A percentile compares a stretch with the other conserved stretches of the same genome.
Conservation (phyloP, 2,113 vertebrate species). For the Brachyistius frenatus region DNA sequence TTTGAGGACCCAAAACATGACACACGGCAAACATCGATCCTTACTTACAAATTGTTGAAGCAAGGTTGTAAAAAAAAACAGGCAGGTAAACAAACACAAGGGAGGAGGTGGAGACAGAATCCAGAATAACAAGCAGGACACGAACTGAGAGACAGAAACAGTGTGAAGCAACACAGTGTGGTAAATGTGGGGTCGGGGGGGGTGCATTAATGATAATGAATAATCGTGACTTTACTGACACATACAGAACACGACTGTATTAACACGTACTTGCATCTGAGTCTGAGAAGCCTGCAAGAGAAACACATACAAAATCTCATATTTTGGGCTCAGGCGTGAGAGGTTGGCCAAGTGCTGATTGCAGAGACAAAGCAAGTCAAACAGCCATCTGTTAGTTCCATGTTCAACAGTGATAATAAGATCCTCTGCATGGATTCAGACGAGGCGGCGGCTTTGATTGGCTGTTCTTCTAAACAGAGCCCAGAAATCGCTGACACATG, state of each 20-base stretch:
- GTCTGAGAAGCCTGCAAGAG: neutral
- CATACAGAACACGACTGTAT: neutral
- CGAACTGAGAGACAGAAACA: too few species aligned
- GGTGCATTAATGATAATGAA: too few species aligned
- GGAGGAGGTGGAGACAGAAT: neutral
- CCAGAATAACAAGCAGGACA: neutral
- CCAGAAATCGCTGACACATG: constrained; percentile 44
- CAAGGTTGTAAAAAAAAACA: neutral
- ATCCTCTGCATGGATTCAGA: constrained; percentile 58
- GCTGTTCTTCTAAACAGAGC: constrained; percentile 48
- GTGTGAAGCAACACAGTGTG: too few species aligned
- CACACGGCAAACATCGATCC: too few species aligned
- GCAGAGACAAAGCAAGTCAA: constrained; percentile 64
- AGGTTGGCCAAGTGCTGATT: constrained; percentile 58
- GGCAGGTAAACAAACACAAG: neutral
- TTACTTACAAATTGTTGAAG: too few species aligned
- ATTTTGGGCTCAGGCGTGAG: constrained; percentile 48
- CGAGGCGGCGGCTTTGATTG: constrained; percentile 50
- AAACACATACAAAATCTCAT: constrained; percentile 42
- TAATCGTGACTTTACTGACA: too few species aligned
- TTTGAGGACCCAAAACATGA: too few species aligned
- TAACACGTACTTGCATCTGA: constrained; percentile 5
- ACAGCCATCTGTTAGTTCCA: constrained; percentile 62
- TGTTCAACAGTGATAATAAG: constrained; percentile 54
- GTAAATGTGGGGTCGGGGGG: too few species aligned